Evolutionary conservation across 1,140 invertebrate genomes (phyloP).

Genomic region (Coelopa frigida): DNA sequence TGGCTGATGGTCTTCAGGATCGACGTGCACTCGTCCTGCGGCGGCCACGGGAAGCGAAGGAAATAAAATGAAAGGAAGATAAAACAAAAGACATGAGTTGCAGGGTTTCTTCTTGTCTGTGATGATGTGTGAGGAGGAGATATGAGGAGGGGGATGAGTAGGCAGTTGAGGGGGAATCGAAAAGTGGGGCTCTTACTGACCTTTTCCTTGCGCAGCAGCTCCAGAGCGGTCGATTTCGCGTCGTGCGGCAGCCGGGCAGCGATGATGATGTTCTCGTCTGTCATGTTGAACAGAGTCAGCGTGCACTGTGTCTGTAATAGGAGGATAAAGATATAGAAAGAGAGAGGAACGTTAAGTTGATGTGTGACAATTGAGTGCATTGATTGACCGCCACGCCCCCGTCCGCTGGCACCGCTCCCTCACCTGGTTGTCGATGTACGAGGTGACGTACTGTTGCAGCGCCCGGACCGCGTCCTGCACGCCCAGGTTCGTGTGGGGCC

Average conservation of each 20-base stretch:
- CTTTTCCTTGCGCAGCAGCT: slow-evolving; percentile 61
- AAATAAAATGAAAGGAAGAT: slow-evolving; percentile 3
- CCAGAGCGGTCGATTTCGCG: slow-evolving; percentile 50
- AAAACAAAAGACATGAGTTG: background rate
- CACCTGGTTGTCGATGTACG: slow-evolving; percentile 64
- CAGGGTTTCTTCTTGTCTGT: background rate
- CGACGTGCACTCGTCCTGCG: slow-evolving; percentile 73
- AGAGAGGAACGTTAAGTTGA: background rate
- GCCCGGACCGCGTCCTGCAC: slow-evolving; percentile 72
- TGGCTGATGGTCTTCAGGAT: slow-evolving; percentile 71
- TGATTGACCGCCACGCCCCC: no score
- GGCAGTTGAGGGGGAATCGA: background rate
- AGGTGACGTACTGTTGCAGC: slow-evolving; percentile 66
- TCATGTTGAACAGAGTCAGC: slow-evolving; percentile 73
- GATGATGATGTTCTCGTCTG: slow-evolving; percentile 79
- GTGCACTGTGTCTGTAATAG: slow-evolving; percentile 69
- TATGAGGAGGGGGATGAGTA: background rate
- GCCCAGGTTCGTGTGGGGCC: slow-evolving; percentile 68
- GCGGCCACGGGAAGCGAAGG: slow-evolving; percentile 16
- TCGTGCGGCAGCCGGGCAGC: slow-evolving; percentile 68
- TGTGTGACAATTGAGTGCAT: background rate
- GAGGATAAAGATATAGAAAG: slow-evolving; percentile 5
- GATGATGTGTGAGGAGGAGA: background rate
- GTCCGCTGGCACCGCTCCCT: slow-evolving; percentile 12
- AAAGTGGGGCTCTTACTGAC: slow-evolving; percentile 41